These are phyloP conservation scores for Trissolcus basalis DNA, from an alignment of 1,140 invertebrate species.

Conservation along the genomic window DNA sequence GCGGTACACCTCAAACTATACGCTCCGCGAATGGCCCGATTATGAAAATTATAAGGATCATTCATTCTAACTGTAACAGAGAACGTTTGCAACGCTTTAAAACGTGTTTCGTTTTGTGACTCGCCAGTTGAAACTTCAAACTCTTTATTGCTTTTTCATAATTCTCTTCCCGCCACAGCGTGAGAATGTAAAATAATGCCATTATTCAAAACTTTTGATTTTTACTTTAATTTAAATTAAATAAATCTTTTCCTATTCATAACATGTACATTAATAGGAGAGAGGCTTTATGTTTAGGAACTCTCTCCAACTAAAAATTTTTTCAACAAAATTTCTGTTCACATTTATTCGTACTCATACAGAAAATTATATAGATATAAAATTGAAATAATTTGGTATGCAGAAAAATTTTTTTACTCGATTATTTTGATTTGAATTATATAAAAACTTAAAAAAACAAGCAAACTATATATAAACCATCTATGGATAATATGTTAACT, in stretches of 20 bases:
- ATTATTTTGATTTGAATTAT: too few species aligned
- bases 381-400: too few species aligned
- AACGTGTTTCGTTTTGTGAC: conserved; percentile 28
- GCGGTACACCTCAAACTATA: conserved; percentile 11
- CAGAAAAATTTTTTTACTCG: too few species aligned
- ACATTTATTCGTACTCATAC: background rate
- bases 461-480: too few species aligned
- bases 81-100: conserved; percentile 38
- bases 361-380: too few species aligned
- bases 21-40: conserved; percentile 23
- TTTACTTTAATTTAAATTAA: conserved; percentile 23
- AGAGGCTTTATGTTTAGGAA: too few species aligned
- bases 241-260: conserved; percentile 16
- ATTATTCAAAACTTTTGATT: too few species aligned
- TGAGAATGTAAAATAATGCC: conserved; percentile 22
- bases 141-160: conserved; percentile 11
- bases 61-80: conserved; percentile 53
- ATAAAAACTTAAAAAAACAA: too few species aligned
- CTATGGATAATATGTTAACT: too few species aligned
- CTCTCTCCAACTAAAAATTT: too few species aligned
- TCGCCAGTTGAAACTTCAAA: conserved; percentile 35
- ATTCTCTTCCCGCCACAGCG: conserved; percentile 11
- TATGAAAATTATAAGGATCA: conserved; percentile 55
- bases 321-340: background rate
- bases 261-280: too few species aligned